Evolutionary conservation across 1,140 invertebrate species (phyloP).

Genomic region (Brachionus koreanus): DNA sequence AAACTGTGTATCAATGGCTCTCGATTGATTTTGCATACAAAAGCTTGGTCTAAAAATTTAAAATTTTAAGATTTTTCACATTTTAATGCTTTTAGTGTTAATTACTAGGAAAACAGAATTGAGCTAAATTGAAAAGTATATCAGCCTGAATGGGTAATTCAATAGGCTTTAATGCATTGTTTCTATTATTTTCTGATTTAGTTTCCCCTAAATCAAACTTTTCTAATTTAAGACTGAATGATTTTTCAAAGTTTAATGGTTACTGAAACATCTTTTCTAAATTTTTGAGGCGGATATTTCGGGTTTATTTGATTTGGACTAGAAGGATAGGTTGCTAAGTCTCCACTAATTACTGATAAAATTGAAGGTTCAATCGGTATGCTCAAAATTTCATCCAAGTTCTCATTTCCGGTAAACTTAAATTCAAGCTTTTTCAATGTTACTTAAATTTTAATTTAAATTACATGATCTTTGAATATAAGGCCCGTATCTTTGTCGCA

Average conservation of each 20-base stretch:
- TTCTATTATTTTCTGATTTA: neutral
- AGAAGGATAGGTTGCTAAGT: slow-evolving; percentile 9
- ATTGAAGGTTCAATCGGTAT: neutral
- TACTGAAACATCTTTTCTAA: slow-evolving; percentile 2
- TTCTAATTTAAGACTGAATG: neutral
- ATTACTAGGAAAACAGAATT: slow-evolving; percentile 36
- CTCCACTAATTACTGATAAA: slow-evolving; percentile 23
- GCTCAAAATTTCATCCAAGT: slow-evolving; percentile 17
- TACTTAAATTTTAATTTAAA: neutral
- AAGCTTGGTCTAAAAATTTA: neutral
- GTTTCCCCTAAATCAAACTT: slow-evolving; percentile 5
- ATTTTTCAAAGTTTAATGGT: neutral
- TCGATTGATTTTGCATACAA: neutral
- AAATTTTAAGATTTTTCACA: neutral
- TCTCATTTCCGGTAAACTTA: neutral
- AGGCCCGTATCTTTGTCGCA: slow-evolving; percentile 29
- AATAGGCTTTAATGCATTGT: neutral
- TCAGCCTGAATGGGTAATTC: slow-evolving; percentile 27
- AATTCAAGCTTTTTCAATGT: neutral
- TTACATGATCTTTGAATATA: neutral
- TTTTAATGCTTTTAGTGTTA: neutral
- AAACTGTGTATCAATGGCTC: slow-evolving; percentile 3
- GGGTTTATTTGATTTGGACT: neutral
- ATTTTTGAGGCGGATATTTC: slow-evolving; percentile 9
- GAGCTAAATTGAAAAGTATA: slow-evolving; percentile 27